A percentile compares a stretch with the other conserved stretches of the same genome.
phyloP scores from a whole-genome alignment of 2,797 vertebrate species.

The Ctenopoma kingsleyae region DNA sequence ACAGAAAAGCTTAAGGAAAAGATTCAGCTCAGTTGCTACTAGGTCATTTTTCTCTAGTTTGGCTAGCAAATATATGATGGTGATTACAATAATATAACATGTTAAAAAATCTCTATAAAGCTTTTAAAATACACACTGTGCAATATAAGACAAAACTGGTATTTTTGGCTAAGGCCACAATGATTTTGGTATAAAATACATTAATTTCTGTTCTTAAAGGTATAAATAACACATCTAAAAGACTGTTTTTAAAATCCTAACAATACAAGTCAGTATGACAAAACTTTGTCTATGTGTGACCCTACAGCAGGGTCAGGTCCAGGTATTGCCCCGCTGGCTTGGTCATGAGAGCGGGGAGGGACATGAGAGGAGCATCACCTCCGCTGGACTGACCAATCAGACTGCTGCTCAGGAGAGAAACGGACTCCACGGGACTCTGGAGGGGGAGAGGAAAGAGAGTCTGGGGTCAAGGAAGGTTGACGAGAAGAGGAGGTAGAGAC shows the following conservation, averaged over 20 bases:
- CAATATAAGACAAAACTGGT: constrained; percentile 83
- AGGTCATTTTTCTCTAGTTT: constrained; percentile 66
- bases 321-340: constrained; percentile 79
- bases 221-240: constrained; percentile 86
- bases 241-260: constrained; percentile 66
- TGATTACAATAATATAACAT: constrained; percentile 66
- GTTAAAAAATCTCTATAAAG: constrained; percentile 76
- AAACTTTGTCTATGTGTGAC: constrained; percentile 60
- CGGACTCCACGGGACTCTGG: constrained; percentile 77
- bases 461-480: constrained; percentile 23
- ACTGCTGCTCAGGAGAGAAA: constrained; percentile 80
- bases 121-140: constrained; percentile 85
- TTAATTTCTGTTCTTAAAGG: constrained; percentile 78
- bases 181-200: constrained; percentile 85
- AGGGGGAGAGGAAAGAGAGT: constrained; percentile 27
- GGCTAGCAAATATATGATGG: constrained; percentile 61
- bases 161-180: constrained; percentile 78
- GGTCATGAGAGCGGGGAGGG: constrained; percentile 78
- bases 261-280: constrained; percentile 64
- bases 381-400: constrained; percentile 75
- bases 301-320: constrained; percentile 81
- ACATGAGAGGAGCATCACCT: constrained; percentile 77
- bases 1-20: constrained; percentile 66
- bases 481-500: constrained; percentile 12
- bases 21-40: constrained; percentile 60